Conservation (phyloP, 2,113 vertebrate genomes). For the Oreamnos americanus region DNA sequence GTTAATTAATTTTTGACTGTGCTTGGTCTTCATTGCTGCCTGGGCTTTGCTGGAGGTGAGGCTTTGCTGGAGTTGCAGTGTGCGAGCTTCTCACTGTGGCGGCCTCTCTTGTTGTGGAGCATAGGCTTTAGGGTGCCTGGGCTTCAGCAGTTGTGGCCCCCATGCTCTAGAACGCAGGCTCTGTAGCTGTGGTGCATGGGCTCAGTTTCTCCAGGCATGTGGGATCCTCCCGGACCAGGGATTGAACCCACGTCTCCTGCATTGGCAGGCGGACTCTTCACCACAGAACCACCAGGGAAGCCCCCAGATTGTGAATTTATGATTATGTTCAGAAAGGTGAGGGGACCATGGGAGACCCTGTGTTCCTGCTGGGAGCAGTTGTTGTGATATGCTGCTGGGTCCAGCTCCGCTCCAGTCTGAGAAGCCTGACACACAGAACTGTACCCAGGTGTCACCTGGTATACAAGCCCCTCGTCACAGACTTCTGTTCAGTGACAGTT, state of each 20-base stretch:
- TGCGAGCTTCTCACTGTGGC: not conserved
- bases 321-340: too few species aligned
- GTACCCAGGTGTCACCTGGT: accelerated
- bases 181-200: not conserved
- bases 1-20: not conserved
- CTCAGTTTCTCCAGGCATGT: not conserved
- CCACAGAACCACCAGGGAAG: not conserved
- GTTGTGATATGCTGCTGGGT: accelerated
- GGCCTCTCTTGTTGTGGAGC: not conserved
- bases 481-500: too few species aligned
- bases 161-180: not conserved
- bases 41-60: not conserved
- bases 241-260: not conserved
- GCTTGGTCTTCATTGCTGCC: not conserved
- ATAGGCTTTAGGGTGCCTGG: not conserved
- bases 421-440: accelerated
- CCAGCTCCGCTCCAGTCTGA: accelerated
- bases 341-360: accelerated
- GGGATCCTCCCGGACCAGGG: not conserved
- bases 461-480: accelerated
- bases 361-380: accelerated
- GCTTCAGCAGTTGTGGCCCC: not conserved
- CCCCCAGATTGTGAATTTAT: not conserved
- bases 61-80: too few species aligned
- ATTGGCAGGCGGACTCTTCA: not conserved